phyloP scores from a whole-genome alignment of 2,113 vertebrate genomes.

The Manacus vitellinus region DNA sequence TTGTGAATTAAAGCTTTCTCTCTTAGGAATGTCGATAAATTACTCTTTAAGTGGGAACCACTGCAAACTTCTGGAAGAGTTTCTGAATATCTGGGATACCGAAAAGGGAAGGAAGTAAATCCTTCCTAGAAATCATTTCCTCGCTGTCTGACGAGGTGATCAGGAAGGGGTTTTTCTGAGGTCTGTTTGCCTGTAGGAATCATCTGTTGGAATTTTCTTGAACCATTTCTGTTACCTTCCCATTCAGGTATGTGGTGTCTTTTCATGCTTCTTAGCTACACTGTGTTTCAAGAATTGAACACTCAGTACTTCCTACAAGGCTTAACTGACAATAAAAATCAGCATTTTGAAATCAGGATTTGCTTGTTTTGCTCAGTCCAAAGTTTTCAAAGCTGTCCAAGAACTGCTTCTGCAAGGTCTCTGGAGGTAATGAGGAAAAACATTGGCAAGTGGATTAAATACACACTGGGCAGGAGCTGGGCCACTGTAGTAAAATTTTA shows the following conservation, averaged over 20 bases:
- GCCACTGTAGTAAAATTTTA: not conserved
- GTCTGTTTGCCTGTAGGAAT: not conserved
- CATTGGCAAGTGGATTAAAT: not conserved
- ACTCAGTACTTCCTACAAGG: not conserved
- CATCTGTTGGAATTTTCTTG: not conserved
- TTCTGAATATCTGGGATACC: not conserved
- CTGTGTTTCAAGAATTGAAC: not conserved
- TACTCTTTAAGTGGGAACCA: not conserved
- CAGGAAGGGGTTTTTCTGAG: not conserved
- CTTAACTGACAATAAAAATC: not conserved
- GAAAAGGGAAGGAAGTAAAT: not conserved
- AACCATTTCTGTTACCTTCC: not conserved
- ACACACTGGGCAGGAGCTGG: not conserved
- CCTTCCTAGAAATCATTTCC: not conserved
- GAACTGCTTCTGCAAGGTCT: not conserved
- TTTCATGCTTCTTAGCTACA: not conserved
- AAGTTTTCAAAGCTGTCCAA: not conserved
- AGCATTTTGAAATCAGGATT: not conserved
- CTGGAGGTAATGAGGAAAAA: not conserved
- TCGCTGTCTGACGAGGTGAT: not conserved
- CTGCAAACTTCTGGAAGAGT: constrained; percentile 6
- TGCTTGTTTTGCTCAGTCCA: not conserved
- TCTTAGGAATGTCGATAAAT: constrained; percentile 53
- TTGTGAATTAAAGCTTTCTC: constrained; percentile 32
- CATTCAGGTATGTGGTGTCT: not conserved